Conservation (phyloP, 1,140 invertebrate species). For the Branchinecta lynchi region DNA sequence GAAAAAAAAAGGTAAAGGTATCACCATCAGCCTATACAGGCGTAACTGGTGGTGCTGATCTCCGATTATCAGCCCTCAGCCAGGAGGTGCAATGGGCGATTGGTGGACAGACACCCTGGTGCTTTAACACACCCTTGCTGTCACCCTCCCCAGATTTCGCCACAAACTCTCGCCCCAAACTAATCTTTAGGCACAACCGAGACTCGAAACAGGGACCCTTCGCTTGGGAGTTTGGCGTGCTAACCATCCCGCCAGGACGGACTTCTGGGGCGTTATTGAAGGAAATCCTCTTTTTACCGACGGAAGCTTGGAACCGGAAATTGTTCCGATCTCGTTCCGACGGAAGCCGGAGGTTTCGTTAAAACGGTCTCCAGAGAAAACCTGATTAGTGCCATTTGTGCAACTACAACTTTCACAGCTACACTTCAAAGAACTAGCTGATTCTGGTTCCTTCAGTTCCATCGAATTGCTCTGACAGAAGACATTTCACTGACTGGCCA, state of each 20-base stretch:
- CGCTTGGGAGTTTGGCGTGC: neutral
- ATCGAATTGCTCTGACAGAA: too few relatives aligned
- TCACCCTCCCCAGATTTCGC: conserved; percentile 8
- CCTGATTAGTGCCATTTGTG: too few relatives aligned
- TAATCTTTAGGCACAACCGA: neutral
- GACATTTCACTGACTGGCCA: too few relatives aligned
- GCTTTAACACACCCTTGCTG: neutral
- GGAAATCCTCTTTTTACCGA: too few relatives aligned
- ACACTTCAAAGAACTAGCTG: too few relatives aligned
- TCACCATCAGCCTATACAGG: neutral
- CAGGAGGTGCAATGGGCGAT: neutral
- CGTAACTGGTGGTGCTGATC: neutral
- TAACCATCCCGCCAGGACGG: neutral
- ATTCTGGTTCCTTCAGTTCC: too few relatives aligned
- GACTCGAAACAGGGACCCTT: neutral
- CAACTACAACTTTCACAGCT: too few relatives aligned
- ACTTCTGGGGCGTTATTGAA: too few relatives aligned
- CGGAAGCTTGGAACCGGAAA: too few relatives aligned
- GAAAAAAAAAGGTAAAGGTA: neutral
- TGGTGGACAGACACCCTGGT: neutral
- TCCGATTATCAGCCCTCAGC: neutral
- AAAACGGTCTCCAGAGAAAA: too few relatives aligned
- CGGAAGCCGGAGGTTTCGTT: too few relatives aligned
- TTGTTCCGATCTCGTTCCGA: too few relatives aligned
- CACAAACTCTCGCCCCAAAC: conserved; percentile 8